A percentile compares a stretch with the other conserved stretches of the same genome.
Conservation (phyloP, 2,113 vertebrate species). For the Gallinago jamesoni region DNA sequence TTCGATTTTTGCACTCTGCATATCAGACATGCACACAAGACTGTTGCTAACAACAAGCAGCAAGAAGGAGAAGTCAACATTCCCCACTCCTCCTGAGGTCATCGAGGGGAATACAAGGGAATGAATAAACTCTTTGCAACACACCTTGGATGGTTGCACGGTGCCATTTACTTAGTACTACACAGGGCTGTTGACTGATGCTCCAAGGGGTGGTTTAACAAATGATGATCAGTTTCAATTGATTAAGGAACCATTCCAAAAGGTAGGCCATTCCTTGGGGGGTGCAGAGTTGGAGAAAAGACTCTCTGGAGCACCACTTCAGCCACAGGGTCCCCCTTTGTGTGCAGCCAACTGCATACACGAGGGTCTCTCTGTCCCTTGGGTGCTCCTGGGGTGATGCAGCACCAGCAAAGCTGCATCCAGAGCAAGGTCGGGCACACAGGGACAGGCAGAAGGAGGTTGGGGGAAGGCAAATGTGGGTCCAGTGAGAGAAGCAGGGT, state of each 20-base stretch:
- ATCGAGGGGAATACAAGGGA: background rate
- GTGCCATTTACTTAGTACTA: background rate
- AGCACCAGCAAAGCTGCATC: background rate
- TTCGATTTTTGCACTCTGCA: background rate
- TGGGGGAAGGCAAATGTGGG: rapidly evolving
- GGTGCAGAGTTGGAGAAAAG: background rate
- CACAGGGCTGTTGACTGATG: background rate
- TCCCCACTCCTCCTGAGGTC: background rate
- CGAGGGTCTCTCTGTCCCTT: rapidly evolving
- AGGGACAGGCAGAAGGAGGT: rapidly evolving
- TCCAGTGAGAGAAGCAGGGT: background rate
- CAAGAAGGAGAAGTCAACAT: background rate
- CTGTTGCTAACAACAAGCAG: background rate
- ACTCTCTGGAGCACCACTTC: background rate
- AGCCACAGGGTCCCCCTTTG: background rate
- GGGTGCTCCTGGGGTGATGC: background rate
- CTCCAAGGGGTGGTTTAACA: background rate
- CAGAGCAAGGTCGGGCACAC: background rate
- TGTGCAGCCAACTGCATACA: background rate
- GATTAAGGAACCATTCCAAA: background rate
- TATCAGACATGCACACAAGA: background rate
- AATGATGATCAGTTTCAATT: background rate
- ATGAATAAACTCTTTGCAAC: background rate
- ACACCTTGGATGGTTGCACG: background rate
- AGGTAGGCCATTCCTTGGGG: rapidly evolving